phyloP scores from a whole-genome alignment of 2,797 vertebrate species.

The Centroberyx gerrardi region DNA sequence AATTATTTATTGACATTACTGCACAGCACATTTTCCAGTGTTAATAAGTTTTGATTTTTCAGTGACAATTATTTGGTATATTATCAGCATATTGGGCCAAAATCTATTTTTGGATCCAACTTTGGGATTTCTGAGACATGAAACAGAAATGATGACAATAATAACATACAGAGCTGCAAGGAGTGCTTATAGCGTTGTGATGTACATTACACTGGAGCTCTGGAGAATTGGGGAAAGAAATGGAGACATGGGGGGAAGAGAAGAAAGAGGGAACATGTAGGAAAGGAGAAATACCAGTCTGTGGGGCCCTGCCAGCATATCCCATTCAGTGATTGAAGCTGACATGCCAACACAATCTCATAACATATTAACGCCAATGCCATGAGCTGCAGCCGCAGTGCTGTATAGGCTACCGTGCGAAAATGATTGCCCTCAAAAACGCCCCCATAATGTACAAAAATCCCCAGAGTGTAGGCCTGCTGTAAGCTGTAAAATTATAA shows the following conservation, averaged over 20 bases:
- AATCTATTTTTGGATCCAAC: conserved; percentile 53
- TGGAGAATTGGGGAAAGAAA: background rate
- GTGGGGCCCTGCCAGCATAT: too few relatives aligned
- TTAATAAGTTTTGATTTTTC: too few relatives aligned
- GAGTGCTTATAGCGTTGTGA: too few relatives aligned
- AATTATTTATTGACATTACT: background rate
- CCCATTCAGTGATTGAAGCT: conserved; percentile 2
- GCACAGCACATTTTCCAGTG: background rate
- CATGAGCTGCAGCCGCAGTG: background rate
- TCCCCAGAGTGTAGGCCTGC: background rate
- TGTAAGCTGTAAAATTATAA: conserved; percentile 32
- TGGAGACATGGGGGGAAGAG: background rate
- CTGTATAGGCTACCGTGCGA: background rate
- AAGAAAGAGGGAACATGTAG: background rate
- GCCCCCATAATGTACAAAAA: background rate
- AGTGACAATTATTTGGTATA: background rate
- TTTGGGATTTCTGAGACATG: conserved; percentile 42
- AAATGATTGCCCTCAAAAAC: conserved; percentile 19
- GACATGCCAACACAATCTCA: conserved; percentile 15
- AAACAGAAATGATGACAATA: conserved; percentile 16
- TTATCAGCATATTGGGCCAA: too few relatives aligned
- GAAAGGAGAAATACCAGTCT: conserved; percentile 33
- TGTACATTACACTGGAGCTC: background rate
- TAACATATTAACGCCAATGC: too few relatives aligned
- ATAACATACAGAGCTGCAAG: too few relatives aligned